phyloP scores from a whole-genome alignment of 2,888 invertebrate species.

The Drosophila macrospina region DNA sequence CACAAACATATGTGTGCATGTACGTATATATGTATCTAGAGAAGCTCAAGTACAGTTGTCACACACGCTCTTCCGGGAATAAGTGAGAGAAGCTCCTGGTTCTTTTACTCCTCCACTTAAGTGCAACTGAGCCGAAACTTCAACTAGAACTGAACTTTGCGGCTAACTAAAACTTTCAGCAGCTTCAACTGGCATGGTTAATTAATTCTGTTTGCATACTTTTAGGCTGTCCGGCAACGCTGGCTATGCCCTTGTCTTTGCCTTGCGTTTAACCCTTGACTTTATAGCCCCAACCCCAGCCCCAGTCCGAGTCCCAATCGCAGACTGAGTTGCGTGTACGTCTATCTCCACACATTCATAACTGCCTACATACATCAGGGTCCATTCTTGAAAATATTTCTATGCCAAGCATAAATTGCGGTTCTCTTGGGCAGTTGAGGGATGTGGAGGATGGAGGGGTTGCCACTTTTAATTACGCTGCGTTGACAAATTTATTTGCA shows the following conservation, averaged over 20 bases:
- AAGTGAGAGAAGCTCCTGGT: not conserved
- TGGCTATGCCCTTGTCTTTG: not conserved
- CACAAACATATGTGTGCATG: constrained; percentile 1
- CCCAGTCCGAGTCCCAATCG: constrained; percentile 7
- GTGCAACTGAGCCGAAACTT: constrained; percentile 48
- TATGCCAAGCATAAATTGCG: constrained; percentile 50
- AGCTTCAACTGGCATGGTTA: constrained; percentile 59
- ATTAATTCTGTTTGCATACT: constrained; percentile 70
- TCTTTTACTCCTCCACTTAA: constrained; percentile 4
- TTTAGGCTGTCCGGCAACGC: constrained; percentile 50
- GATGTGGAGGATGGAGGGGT: not conserved
- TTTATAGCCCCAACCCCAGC: constrained; percentile 23
- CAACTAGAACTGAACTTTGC: constrained; percentile 40
- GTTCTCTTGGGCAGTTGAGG: constrained; percentile 8
- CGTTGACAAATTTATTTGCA: constrained; percentile 72
- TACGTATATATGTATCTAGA: not conserved
- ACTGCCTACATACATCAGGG: constrained; percentile 30
- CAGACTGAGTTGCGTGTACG: constrained; percentile 14
- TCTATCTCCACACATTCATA: not conserved
- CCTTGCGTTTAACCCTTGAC: constrained; percentile 34
- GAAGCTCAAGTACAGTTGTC: constrained; percentile 42
- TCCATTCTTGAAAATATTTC: constrained; percentile 41
- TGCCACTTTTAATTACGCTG: constrained; percentile 68
- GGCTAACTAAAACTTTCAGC: constrained; percentile 46
- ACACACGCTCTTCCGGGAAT: constrained; percentile 36